phyloP scores from a whole-genome alignment of 2,888 invertebrate species.

The Dolomedes plantarius region DNA sequence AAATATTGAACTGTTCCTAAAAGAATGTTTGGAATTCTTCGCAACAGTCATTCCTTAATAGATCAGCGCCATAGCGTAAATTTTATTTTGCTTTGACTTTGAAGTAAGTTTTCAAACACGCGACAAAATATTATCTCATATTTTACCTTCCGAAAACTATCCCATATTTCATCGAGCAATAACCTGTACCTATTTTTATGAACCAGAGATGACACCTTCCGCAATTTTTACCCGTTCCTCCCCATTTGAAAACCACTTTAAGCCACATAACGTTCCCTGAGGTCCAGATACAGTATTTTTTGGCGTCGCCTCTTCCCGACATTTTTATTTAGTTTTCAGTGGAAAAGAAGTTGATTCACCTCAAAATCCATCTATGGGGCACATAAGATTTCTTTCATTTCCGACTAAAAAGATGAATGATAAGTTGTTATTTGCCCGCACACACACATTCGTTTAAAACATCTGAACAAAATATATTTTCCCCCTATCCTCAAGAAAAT shows the following conservation, averaged over 20 bases:
- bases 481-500: background rate
- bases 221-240: constrained; percentile 7
- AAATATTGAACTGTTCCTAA: too few species aligned
- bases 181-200: too few species aligned
- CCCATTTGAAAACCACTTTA: background rate
- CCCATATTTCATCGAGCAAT: too few species aligned
- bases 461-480: background rate
- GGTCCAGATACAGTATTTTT: constrained; percentile 34
- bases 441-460: constrained; percentile 5
- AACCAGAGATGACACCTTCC: too few species aligned
- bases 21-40: too few species aligned
- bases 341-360: constrained; percentile 36
- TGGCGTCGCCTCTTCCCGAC: constrained; percentile 13
- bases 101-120: too few species aligned
- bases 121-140: too few species aligned
- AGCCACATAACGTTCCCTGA: constrained; percentile 21
- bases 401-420: constrained; percentile 37
- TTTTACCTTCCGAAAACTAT: too few species aligned
- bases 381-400: constrained; percentile 42
- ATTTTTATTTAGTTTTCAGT: constrained; percentile 45
- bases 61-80: too few species aligned
- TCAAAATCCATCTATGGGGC: constrained; percentile 18
- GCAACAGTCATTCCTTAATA: too few species aligned
- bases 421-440: constrained; percentile 32
- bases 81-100: too few species aligned